Evolutionary conservation across 1,140 invertebrate genomes (phyloP), one percentile per base, ranked within the genome.

Genomic region (Drosophila novamexicana): DNA sequence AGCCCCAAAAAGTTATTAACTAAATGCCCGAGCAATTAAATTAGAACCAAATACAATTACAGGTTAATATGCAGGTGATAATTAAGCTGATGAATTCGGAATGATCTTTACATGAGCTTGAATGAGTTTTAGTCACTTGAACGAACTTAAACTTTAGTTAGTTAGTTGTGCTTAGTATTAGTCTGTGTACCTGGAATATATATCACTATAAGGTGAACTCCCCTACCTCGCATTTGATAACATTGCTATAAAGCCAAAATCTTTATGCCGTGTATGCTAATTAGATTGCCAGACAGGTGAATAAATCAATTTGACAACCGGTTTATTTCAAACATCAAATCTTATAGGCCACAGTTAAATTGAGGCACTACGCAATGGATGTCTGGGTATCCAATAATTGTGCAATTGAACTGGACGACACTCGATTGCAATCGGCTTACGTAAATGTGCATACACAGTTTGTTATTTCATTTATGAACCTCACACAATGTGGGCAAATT

Each of bases 401-500:
- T 59, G 42, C 57, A 36, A 36, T 45, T 10, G 14, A 14, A 5
- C 16, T 42, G 40, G 18, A 57, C 54, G 54, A 12, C 42, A 47
- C 42, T 45, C 18, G 14, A 22, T 59, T 36, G 32, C 22, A 45
- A 47, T 62, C 34, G 37, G 58, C 44, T 70, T 70, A 70, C 59
- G 67, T 70, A 64, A 70, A 50, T 36, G 7, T 29, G 14, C 22
- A 10, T 12, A 16, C 34, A 45, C 5, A 39, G 40, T 10, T 47
- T 57, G 16, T 37, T 39, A 54, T 49, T 53, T 1, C 42, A 29
- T 61, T 61, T 52, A 61, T 40, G 47, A 68, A 40, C 56, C 53
- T 42, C 32, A 36, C 53, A 63, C 65, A 68, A 68, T 68, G 58
- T 63, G 50, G 10, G 29, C 44, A 70, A 54, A 64, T 56, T 39